Conservation (phyloP, 2,797 vertebrate species). For the Esox lucius region DNA sequence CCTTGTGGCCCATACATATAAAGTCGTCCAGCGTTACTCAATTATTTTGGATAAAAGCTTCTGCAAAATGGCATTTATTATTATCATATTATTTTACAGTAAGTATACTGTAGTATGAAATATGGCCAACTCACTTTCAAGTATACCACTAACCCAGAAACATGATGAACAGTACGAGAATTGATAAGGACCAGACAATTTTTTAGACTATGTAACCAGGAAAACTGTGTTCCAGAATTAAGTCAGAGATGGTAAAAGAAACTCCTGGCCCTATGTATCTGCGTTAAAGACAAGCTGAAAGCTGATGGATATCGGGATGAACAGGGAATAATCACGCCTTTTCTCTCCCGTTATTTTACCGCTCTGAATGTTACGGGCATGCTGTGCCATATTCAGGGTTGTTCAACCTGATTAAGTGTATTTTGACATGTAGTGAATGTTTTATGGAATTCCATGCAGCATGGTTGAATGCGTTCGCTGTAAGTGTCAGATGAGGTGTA, state of each 20-base stretch:
- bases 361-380: neutral
- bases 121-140: too few species aligned
- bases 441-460: neutral
- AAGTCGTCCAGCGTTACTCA: too few species aligned
- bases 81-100: too few species aligned
- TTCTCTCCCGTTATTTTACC: neutral
- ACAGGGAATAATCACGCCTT: neutral
- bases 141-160: too few species aligned
- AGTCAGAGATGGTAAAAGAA: neutral
- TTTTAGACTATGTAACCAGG: neutral
- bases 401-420: slow-evolving; percentile 1
- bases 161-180: too few species aligned
- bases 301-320: neutral
- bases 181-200: too few species aligned
- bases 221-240: neutral
- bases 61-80: too few species aligned
- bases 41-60: too few species aligned
- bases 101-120: too few species aligned
- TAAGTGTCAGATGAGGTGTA: slow-evolving; percentile 2
- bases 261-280: neutral
- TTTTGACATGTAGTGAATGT: neutral
- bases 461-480: slow-evolving; percentile 7
- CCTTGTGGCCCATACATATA: too few species aligned
- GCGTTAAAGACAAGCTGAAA: neutral
- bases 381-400: neutral